Conservation (phyloP, 2,113 vertebrate species). For the Alexandromys fortis region DNA sequence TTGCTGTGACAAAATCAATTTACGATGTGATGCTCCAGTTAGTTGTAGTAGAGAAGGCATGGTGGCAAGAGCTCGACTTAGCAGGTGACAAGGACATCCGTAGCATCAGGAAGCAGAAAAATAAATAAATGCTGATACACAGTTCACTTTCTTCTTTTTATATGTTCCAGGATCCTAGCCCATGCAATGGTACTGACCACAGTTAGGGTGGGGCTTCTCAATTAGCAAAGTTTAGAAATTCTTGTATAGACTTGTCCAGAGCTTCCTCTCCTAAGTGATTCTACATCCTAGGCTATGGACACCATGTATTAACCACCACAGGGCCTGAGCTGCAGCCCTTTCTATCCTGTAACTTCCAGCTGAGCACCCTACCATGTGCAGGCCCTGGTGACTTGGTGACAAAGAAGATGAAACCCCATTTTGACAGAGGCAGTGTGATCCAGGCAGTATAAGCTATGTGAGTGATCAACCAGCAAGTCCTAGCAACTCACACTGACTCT, state of each 20-base stretch:
- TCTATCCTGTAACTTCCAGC: background rate
- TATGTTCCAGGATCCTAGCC: background rate
- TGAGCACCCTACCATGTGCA: background rate
- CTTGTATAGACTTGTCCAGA: background rate
- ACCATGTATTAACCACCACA: background rate
- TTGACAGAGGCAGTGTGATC: rapidly evolving
- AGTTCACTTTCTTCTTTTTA: background rate
- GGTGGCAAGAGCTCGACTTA: background rate
- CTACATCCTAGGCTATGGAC: background rate
- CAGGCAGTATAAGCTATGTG: background rate
- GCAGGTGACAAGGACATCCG: background rate
- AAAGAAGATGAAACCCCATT: background rate
- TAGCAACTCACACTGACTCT: background rate
- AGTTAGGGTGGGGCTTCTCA: background rate
- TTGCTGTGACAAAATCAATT: background rate
- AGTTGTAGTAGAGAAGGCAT: background rate
- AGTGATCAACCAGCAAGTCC: background rate
- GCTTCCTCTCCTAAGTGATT: background rate
- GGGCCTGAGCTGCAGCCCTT: background rate
- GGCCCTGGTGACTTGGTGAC: background rate
- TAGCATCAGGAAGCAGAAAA: background rate
- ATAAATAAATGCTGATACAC: background rate
- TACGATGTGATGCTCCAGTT: background rate
- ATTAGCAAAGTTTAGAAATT: background rate
- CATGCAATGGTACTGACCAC: background rate